phyloP scores from a whole-genome alignment of 1,140 invertebrate species.

The Pachyrhynchus sulphureomaculatus region DNA sequence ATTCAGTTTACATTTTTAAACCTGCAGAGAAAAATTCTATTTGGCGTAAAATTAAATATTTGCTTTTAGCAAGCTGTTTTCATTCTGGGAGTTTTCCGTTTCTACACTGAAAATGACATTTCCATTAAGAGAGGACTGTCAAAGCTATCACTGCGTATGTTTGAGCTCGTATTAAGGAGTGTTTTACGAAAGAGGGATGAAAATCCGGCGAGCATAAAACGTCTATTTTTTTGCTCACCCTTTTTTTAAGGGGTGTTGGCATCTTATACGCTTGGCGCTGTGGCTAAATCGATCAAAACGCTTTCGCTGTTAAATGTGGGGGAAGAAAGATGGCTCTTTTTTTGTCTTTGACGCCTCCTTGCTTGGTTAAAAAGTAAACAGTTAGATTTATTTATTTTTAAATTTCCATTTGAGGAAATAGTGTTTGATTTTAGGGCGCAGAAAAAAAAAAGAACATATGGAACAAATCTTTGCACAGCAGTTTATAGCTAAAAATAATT shows the following conservation, averaged over 20 bases:
- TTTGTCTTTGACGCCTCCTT: conserved; percentile 12
- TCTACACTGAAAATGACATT: conserved; percentile 17
- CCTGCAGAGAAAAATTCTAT: background rate
- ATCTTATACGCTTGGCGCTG: conserved; percentile 18
- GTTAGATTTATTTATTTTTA: background rate
- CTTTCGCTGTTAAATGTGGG: conserved; percentile 25
- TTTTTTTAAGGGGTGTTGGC: conserved; percentile 24
- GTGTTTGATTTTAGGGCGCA: too few species aligned
- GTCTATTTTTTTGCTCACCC: conserved; percentile 25
- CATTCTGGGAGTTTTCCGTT: background rate
- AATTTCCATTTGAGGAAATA: too few species aligned
- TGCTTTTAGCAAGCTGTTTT: conserved; percentile 1
- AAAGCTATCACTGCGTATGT: conserved; percentile 23
- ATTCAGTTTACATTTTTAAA: too few species aligned
- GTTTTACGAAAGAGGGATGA: conserved; percentile 4
- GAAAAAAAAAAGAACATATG: too few species aligned
- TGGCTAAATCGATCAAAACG: conserved; percentile 23
- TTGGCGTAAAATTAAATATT: conserved; percentile 12
- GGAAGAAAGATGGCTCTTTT: conserved; percentile 8
- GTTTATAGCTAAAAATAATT: too few species aligned
- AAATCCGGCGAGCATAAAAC: conserved; percentile 20
- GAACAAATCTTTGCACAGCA: too few species aligned
- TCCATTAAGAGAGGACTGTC: conserved; percentile 18
- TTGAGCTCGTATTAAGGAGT: conserved; percentile 19
- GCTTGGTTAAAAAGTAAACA: conserved; percentile 2